Evolutionary conservation across 2,113 vertebrate species (phyloP).

Genomic region (Reinhardtius hippoglossoides): DNA sequence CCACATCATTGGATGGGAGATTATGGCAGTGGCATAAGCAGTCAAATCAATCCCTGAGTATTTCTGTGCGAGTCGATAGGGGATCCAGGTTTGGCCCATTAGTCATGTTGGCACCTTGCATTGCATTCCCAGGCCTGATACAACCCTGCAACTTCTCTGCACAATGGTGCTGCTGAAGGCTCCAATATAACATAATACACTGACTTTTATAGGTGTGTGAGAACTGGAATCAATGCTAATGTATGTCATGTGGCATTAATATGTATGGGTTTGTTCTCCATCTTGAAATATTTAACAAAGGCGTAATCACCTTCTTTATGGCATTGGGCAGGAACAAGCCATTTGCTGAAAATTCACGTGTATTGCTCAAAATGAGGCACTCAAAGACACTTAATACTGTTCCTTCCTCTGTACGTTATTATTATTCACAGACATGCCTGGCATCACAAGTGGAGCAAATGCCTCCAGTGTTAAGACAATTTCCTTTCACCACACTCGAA

Average conservation of each 20-base stretch:
- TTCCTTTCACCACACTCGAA: constrained; percentile 54
- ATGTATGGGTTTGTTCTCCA: constrained; percentile 34
- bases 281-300: constrained; percentile 52
- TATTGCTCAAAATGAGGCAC: constrained; percentile 48
- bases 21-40: constrained; percentile 73
- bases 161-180: constrained; percentile 41
- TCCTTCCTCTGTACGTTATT: constrained; percentile 50
- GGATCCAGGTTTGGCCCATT: constrained; percentile 75
- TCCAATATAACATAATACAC: constrained; percentile 16
- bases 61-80: constrained; percentile 77
- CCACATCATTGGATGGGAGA: constrained; percentile 70
- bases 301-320: constrained; percentile 41
- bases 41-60: constrained; percentile 78
- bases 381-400: constrained; percentile 54
- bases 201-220: constrained; percentile 7
- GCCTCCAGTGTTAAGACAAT: constrained; percentile 62
- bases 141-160: constrained; percentile 38
- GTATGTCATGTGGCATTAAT: constrained; percentile 33
- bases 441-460: constrained; percentile 63
- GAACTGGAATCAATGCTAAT: constrained; percentile 40
- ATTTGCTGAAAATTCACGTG: constrained; percentile 44
- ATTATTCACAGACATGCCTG: constrained; percentile 58
- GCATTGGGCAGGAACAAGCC: constrained; percentile 21
- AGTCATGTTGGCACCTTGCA: constrained; percentile 76
- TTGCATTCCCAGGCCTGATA: constrained; percentile 47